These are phyloP conservation scores for Neosilurus hyrtlii DNA, from an alignment of 2,797 vertebrate genomes.

Conservation along the genomic window DNA sequence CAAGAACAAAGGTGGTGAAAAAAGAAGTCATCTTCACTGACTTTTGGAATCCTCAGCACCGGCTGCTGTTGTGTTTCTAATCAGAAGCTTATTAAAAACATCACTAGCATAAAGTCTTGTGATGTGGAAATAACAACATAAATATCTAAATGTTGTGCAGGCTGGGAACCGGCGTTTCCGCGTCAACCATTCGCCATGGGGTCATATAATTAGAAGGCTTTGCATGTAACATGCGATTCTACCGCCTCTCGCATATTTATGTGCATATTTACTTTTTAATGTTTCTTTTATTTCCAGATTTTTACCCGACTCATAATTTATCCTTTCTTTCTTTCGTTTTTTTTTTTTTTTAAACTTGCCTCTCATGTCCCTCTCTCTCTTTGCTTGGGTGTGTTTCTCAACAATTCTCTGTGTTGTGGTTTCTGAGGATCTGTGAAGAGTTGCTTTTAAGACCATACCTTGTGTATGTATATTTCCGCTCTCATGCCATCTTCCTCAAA, in stretches of 20 bases:
- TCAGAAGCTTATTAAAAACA: slow-evolving; percentile 55
- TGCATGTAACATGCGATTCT: slow-evolving; percentile 39
- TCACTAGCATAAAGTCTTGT: slow-evolving; percentile 50
- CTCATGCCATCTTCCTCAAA: not conserved
- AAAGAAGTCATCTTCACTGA: slow-evolving; percentile 42
- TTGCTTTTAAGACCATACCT: slow-evolving; percentile 52
- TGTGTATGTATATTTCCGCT: slow-evolving; percentile 10
- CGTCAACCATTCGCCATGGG: slow-evolving; percentile 45
- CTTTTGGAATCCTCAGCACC: slow-evolving; percentile 53
- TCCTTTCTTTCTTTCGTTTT: slow-evolving; percentile 46
- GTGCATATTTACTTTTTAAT: slow-evolving; percentile 55
- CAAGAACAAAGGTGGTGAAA: slow-evolving; percentile 25
- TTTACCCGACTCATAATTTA: slow-evolving; percentile 57
- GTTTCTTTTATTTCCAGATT: slow-evolving; percentile 56
- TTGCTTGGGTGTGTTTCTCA: slow-evolving; percentile 49
- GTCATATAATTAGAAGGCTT: slow-evolving; percentile 53
- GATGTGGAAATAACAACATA: slow-evolving; percentile 56
- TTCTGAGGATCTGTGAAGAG: slow-evolving; percentile 56
- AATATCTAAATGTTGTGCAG: slow-evolving; percentile 51
- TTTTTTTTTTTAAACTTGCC: slow-evolving; percentile 15
- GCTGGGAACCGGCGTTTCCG: slow-evolving; percentile 42
- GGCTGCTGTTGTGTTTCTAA: slow-evolving; percentile 45
- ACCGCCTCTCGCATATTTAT: slow-evolving; percentile 53
- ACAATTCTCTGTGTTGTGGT: slow-evolving; percentile 63
- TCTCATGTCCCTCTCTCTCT: slow-evolving; percentile 39